Base-by-base conservation (phyloP, 2,888 invertebrate genomes). In the Stenoptilia bipunctidactyla region DNA sequence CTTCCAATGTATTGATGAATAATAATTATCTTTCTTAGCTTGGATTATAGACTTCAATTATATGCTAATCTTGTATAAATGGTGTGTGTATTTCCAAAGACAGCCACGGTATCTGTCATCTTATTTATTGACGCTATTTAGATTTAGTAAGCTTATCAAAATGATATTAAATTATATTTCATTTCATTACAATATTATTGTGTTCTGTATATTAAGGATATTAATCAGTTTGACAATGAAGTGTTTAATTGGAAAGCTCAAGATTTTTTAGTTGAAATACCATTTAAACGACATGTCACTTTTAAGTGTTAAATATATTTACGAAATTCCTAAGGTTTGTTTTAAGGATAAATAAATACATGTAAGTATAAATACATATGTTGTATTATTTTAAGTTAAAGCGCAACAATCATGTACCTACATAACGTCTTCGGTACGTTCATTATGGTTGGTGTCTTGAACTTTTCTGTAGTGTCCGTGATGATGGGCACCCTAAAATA, bases 71-170 rank as follows among this genome's bases (percentile, higher is more conserved):
- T 20, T 5, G 3, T 20, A 5, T 20, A 20, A 5, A 20, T 20
- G 8, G 8, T 5, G 3, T 5, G 8, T 3, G 20, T 20, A 20
- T 20, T 20, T 20, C 20, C 20, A 20, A 20, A 20, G 20, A 20
- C 20, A 8, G 20, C 20, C 20, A 8, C 8, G 8, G 20, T 20
- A 20, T 5, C 20, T 20, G 20, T 20, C 20, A 71, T 68, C 64
- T 72, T 76, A 79, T 79, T 77, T 80, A 79, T 80, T 79, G 70
- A 76, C 62, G 70, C 67, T 71, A 65, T 66, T 67, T 73, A 73
- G 65, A 63, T 56, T 67, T 66, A 70, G 60, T 74, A 68, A 57
- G 57, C 61, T 65, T 66, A 67, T 74, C 71, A 64, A 74, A 72
- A 71, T 62, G 66, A 61, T 67, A 70, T 69, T 72, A 76, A 79